Conservation (phyloP, 2,113 vertebrate species). For the Cyanocitta stelleri region DNA sequence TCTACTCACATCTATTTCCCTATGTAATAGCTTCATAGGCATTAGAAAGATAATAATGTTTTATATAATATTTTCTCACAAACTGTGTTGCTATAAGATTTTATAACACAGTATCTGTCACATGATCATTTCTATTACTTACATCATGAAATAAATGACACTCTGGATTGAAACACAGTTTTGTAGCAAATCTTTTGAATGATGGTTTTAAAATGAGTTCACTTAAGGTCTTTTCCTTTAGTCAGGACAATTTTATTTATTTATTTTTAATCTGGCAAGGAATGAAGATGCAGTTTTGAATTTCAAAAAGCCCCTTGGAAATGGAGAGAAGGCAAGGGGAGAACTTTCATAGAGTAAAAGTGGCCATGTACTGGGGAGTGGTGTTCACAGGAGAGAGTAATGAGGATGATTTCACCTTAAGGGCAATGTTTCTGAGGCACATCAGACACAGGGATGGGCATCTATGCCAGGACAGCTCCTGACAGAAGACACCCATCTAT, state of each 20-base stretch:
- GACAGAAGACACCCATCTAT: neutral
- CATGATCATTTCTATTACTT: neutral
- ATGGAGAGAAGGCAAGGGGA: neutral
- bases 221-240: neutral
- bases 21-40: neutral
- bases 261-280: neutral
- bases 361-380: neutral
- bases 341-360: fast-evolving
- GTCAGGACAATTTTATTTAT: neutral
- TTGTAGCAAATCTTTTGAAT: neutral
- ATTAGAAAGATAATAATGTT: neutral
- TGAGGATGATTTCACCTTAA: neutral
- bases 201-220: neutral
- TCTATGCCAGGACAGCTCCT: neutral
- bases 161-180: neutral
- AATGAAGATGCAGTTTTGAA: neutral
- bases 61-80: neutral
- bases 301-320: neutral
- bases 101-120: neutral
- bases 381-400: neutral
- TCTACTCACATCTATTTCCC: neutral
- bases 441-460: neutral
- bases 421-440: neutral
- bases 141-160: neutral
- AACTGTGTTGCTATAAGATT: neutral